Base-by-base conservation (phyloP, 2,797 vertebrate genomes). In the Sebastes baramenuke region DNA sequence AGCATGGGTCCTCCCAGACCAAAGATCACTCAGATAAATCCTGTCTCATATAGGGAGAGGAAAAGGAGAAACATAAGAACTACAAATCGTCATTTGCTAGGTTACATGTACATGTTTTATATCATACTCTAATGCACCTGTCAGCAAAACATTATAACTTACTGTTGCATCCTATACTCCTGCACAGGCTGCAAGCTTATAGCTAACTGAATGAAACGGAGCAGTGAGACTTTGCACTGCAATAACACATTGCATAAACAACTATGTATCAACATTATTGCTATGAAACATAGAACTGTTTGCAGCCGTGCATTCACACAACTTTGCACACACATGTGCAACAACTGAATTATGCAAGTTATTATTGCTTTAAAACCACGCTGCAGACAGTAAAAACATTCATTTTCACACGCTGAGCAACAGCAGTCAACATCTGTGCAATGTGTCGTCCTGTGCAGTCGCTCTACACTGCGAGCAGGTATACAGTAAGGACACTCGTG, bases 1-100 rank as follows among this genome's bases (percentile, higher is more conserved):
- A 86, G 93, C 97, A 97, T 98, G 95, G 93, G 95, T 95, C 94
- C 92, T 95, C 86, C 12, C 81, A 18, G 84, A 87, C 70, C 60
- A 79, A 79, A 74, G 75, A 82, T 80, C 88, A 96, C 91, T 90
- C 95, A 93, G 87, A 90, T 82, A 86, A 69, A 93, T 84, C 88
- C 94, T 96, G 88, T 79, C 36, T 72, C 27, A 61, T 3, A 11
- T 14, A 14, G 20, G 29, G 11, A 34, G 59, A 0, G 8, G 18
- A 72, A 25, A 77, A 30, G 36, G 13, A 20, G 13, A 42, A 25
- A 55, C 65, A 25, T 10, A 29, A 60, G 5, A 22, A 18, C 9
- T 8, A 49, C 2, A 59, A 8, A 38, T 29, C 6, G 36, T 24
- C 59, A 60, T 1, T 11, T 7, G n/a, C 29, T 13, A 14, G 14